A percentile compares a stretch with the other conserved stretches of the same genome.
phyloP scores from a whole-genome alignment of 2,888 invertebrate species.

The Resseliella maxima region DNA sequence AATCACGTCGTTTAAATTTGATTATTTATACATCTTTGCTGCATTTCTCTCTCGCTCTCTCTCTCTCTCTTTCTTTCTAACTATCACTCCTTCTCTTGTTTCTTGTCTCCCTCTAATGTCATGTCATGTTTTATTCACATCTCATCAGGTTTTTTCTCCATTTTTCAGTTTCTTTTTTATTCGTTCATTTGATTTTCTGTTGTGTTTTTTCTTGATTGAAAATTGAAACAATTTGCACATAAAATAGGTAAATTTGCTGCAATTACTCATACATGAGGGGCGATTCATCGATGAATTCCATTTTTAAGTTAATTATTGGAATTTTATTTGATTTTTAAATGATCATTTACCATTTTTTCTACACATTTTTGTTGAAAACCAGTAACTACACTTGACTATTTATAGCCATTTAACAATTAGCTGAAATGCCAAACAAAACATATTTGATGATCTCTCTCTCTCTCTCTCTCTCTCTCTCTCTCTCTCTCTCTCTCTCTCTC shows the following conservation, averaged over 20 bases:
- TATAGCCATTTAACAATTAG: not conserved
- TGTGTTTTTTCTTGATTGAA: not conserved
- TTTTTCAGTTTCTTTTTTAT: not conserved
- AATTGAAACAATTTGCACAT: not conserved
- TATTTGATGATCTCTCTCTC: not conserved
- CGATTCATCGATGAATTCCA: not conserved
- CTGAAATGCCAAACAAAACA: not conserved
- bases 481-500: too few relatives aligned
- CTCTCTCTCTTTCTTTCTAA: not conserved
- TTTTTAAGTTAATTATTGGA: slow-evolving; percentile 49
- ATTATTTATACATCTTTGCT: not conserved
- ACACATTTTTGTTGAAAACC: not conserved
- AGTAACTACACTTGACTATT: not conserved
- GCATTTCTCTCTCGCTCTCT: not conserved
- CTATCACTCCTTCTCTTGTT: too few relatives aligned
- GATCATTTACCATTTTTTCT: not conserved
- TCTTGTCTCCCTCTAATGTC: too few relatives aligned
- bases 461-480: too few relatives aligned
- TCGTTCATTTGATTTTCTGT: not conserved
- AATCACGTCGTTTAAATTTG: slow-evolving; percentile 25
- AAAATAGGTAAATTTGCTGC: slow-evolving; percentile 48
- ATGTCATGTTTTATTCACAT: too few relatives aligned
- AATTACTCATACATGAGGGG: slow-evolving; percentile 32
- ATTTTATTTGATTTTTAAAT: slow-evolving; percentile 33
- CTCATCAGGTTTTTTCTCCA: too few relatives aligned